phyloP scores from a whole-genome alignment of 1,140 invertebrate species.

The Rhagoletis zephyria region DNA sequence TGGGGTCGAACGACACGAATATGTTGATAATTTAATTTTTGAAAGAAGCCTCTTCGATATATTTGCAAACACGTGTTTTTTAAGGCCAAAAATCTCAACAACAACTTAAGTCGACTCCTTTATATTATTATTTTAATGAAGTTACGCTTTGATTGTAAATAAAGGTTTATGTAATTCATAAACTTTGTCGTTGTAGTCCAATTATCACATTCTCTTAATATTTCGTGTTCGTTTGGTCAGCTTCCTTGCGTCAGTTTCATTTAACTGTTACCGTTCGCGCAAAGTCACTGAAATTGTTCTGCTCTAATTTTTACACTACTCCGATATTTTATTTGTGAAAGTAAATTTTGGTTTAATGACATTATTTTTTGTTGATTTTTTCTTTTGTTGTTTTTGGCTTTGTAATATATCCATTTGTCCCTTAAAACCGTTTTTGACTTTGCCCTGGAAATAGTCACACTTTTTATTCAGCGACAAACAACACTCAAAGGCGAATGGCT shows the following conservation, averaged over 20 bases:
- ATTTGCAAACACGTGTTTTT: too few species aligned
- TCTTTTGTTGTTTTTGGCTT: neutral
- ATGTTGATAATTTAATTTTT: too few species aligned
- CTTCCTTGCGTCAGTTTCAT: neutral
- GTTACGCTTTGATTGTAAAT: too few species aligned
- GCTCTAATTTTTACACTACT: neutral
- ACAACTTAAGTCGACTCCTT: too few species aligned
- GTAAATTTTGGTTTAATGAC: neutral
- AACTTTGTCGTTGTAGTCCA: too few species aligned
- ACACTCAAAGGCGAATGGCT: neutral
- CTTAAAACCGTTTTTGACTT: neutral
- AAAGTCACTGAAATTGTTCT: neutral
- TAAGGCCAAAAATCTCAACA: too few species aligned
- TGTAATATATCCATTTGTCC: conserved; percentile 5
- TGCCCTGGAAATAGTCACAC: neutral
- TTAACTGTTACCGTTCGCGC: neutral
- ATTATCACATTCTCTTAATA: too few species aligned
- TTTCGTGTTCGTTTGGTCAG: too few species aligned
- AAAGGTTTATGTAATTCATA: too few species aligned
- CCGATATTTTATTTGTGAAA: neutral
- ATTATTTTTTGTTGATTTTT: neutral
- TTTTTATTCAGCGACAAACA: neutral
- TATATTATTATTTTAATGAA: too few species aligned
- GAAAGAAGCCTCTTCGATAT: too few species aligned
- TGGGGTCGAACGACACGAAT: too few species aligned